These are phyloP conservation scores for Cephalophus harveyi DNA, from an alignment of 2,113 vertebrate species.

Conservation along the genomic window DNA sequence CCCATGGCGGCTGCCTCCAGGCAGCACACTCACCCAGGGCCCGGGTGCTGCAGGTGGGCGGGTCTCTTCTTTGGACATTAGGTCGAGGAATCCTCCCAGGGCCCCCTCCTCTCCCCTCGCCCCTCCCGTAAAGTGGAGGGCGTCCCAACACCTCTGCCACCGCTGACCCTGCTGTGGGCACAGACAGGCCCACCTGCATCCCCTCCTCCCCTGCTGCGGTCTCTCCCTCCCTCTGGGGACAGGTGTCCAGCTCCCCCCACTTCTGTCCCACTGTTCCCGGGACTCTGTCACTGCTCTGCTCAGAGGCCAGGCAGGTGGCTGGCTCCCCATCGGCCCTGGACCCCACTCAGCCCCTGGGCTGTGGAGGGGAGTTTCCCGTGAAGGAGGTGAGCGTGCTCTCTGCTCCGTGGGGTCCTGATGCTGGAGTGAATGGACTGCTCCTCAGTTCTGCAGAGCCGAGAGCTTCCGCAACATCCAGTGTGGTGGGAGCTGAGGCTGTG, in stretches of 20 bases:
- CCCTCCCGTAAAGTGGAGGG: not conserved
- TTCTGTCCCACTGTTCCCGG: not conserved
- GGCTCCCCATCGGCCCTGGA: not conserved
- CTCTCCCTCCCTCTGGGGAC: not conserved
- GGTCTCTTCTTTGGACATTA: not conserved
- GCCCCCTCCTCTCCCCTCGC: not conserved
- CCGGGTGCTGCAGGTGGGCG: not conserved
- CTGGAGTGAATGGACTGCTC: not conserved
- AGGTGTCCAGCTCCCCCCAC: not conserved
- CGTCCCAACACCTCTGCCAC: not conserved
- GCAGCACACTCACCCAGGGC: not conserved
- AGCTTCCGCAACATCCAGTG: not conserved
- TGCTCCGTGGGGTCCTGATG: not conserved
- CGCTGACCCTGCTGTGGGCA: not conserved
- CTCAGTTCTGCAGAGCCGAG: not conserved
- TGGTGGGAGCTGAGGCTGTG: not conserved
- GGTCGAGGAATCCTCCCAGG: not conserved
- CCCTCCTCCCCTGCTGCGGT: fast-evolving
- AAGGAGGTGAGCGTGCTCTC: not conserved
- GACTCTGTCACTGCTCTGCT: not conserved
- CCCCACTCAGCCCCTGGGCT: not conserved
- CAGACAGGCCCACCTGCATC: too few species aligned
- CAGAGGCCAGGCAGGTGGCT: not conserved
- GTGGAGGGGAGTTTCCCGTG: not conserved
- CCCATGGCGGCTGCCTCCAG: not conserved